Base-by-base conservation (phyloP, 2,113 vertebrate genomes). In the Oryzias melastigma region DNA sequence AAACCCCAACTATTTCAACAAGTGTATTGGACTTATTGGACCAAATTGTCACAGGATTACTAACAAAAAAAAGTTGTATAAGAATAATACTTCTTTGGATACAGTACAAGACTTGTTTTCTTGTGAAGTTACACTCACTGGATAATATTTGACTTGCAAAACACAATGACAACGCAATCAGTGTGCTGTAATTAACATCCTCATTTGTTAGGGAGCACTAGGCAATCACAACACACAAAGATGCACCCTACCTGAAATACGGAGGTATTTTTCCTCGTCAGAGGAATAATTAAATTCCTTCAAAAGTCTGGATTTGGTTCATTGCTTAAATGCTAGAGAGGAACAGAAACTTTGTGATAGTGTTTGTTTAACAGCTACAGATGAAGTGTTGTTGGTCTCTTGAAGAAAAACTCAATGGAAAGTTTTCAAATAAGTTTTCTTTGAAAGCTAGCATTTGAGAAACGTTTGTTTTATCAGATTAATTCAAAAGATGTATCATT, bases 21-120 rank as follows among this genome's bases (percentile, higher is more conserved):
- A 35, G 35, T 12, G 5, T 27, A 27, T 27, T 27, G 25, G 25
- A 5, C 35, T 35, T 35, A 1, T 1, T 12, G 8, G 10, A 35
- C 83, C 89, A 90, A 89, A 89, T 90, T 88, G 83, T 43, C 44
- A 29, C 71, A 77, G 50, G 65, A 35, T 80, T 76, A 85, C 57
- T 62, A 85, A 69, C 77, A 79, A 55, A 85, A 69, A 78, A 78
- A 53, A 80, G 73, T 76, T 66, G 82, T 60, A 71, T 52, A 61
- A 25, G 47, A 52, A 58, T 53, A 73, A 87, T 82, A 67, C 77
- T 75, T 78, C 82, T 84, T 81, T 64, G 3, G 71, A 68, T 71
- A 57, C 70, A 41, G 73, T 29, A 75, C 29, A 56, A 78, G 72
- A 68, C 62, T 58, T 27, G 48, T 54, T 67, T 82, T 82, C 62